Percentiles rank a stretch among this genome's conserved stretches.
These are phyloP conservation scores for Galeruca laticollis DNA, from an alignment of 2,888 invertebrate species.

Conservation along the genomic window DNA sequence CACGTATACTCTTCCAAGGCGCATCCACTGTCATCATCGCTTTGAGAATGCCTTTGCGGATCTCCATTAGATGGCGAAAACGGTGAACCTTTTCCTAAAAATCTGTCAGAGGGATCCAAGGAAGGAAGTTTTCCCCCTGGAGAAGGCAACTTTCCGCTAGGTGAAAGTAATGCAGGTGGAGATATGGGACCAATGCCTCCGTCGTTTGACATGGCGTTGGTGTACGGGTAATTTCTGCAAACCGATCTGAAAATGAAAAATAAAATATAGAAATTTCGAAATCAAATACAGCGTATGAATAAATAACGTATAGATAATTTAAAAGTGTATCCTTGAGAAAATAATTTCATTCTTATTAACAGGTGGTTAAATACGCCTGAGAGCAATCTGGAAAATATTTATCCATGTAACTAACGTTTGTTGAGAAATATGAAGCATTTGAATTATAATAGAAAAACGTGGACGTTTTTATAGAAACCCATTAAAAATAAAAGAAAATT, in stretches of 20 bases:
- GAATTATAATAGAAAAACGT: too few relatives aligned
- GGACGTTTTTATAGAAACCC: too few relatives aligned
- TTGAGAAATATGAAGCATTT: too few relatives aligned
- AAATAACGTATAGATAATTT: too few relatives aligned
- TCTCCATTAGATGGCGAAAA: conserved; percentile 69
- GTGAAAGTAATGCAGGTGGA: conserved; percentile 63
- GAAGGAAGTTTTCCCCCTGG: conserved; percentile 65
- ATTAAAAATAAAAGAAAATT: too few relatives aligned
- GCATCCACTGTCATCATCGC: conserved; percentile 98
- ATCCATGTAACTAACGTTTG: too few relatives aligned
- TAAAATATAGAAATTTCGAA: neutral
- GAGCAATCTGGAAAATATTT: too few relatives aligned
- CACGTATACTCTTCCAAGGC: conserved; percentile 98
- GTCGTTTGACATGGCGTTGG: conserved; percentile 66
- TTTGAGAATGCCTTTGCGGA: conserved; percentile 89
- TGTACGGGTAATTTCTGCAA: conserved; percentile 85
- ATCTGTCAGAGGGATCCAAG: conserved; percentile 68
- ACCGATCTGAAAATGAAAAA: conserved; percentile 77
- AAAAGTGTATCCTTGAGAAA: too few relatives aligned
- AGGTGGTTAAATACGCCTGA: too few relatives aligned
- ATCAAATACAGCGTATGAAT: too few relatives aligned
- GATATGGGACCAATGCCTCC: conserved; percentile 65
- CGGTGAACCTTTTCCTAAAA: conserved; percentile 72
- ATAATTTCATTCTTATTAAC: too few relatives aligned
- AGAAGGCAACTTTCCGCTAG: conserved; percentile 60